Base-by-base conservation (phyloP, 1,140 invertebrate genomes). In the Melitaea cinxia region DNA sequence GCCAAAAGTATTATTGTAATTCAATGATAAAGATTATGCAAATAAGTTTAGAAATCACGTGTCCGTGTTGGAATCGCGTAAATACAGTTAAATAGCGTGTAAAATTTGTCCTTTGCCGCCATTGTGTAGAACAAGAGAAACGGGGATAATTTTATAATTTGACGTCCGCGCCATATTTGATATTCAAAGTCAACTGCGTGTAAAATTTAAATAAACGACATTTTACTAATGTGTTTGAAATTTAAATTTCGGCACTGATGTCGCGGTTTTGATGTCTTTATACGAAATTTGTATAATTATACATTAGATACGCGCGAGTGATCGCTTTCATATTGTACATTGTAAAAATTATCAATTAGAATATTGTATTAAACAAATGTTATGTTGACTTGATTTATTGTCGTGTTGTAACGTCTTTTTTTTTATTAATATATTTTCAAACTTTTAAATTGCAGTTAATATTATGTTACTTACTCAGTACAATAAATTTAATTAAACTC, bases 171-270 rank as follows among this genome's bases (percentile, higher is more conserved):
- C 69, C 72, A 75, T 73, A 60, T 70, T 81, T 57, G 52, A 64
- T 61, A 83, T 89, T 85, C 74, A 77, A 71, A 87, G 53, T 88
- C 85, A 87, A 88, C 84, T 82, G 87, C 80, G 87, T 85, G 83
- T 75, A 74, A 81, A 89, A 89, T 89, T 88, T 78, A 80, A 83
- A 89, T 82, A 86, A 89, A 89, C 82, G 82, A 77, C 82, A 72
- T 55, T 50, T 65, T 61, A 68, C 72, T 83, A 80, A 83, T 80
- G 72, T 50, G 52, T 83, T 83, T 72, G 49, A 77, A 83, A 85
- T 89, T 83, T 80, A 69, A 87, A 87, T 85, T 78, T 80, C 62
- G 73, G 59, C 62, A 64, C 72, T 75, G 72, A 76, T 71, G 70
- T 71, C 78, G 86, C 79, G 86, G 87, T 88, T 87, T 84, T 67